A percentile compares a stretch with the other conserved stretches of the same genome.
Conservation (phyloP, 2,888 invertebrate genomes). For the Leptinotarsa haldemani region DNA sequence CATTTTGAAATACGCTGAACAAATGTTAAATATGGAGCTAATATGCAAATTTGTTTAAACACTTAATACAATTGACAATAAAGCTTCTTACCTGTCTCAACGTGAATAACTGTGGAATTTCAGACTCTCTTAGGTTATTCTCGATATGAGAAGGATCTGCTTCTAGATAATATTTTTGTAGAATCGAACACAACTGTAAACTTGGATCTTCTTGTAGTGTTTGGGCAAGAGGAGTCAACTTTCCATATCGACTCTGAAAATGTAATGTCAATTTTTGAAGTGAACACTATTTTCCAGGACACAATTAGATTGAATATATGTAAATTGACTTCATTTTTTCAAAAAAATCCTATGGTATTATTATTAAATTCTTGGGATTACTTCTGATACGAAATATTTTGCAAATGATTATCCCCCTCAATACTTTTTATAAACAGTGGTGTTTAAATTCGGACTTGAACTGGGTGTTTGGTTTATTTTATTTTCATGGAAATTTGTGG, state of each 20-base stretch:
- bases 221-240: slow-evolving; percentile 87
- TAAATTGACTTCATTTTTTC: too few species aligned
- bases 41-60: background rate
- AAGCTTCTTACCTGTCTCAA: slow-evolving; percentile 77
- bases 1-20: too few species aligned
- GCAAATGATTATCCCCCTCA: too few species aligned
- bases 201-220: slow-evolving; percentile 96
- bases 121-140: slow-evolving; percentile 83
- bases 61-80: background rate
- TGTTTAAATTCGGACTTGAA: too few species aligned
- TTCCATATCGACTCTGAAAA: slow-evolving; percentile 87
- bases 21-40: too few species aligned
- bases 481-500: too few species aligned
- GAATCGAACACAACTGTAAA: slow-evolving; percentile 90
- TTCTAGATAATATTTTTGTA: slow-evolving; percentile 85
- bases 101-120: slow-evolving; percentile 88
- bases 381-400: too few species aligned
- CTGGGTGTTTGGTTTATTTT: too few species aligned
- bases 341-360: too few species aligned
- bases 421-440: too few species aligned
- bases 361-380: too few species aligned
- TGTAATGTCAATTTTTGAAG: background rate
- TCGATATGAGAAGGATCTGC: slow-evolving; percentile 84
- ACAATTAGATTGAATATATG: too few species aligned
- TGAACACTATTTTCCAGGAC: background rate